Evolutionary conservation across 2,888 invertebrate species (phyloP).

Genomic region (Synanthedon formicaeformis): DNA sequence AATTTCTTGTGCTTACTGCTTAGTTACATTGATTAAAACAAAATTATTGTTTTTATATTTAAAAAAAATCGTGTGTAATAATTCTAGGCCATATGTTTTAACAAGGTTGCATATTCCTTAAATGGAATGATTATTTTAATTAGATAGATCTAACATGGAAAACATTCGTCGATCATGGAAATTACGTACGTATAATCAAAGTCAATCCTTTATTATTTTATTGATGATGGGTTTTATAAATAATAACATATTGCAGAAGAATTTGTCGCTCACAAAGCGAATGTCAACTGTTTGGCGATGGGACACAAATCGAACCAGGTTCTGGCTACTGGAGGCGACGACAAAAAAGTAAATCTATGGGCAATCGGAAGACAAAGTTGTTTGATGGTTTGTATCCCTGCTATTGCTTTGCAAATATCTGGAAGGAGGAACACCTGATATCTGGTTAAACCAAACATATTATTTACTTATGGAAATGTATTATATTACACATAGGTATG

Average conservation of each 20-base stretch:
- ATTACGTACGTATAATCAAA: slow-evolving; percentile 75
- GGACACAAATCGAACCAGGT: slow-evolving; percentile 93
- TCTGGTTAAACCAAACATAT: no score
- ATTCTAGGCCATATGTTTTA: background rate
- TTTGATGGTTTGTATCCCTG: slow-evolving; percentile 80
- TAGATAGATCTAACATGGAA: slow-evolving; percentile 36
- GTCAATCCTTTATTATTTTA: background rate
- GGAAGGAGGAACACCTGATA: no score
- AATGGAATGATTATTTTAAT: slow-evolving; percentile 22
- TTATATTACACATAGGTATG: no score
- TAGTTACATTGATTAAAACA: no score
- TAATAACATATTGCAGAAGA: slow-evolving; percentile 74
- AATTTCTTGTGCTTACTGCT: no score
- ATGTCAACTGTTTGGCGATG: slow-evolving; percentile 89
- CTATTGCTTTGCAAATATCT: background rate
- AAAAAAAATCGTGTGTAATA: no score
- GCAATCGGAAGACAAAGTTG: slow-evolving; percentile 95
- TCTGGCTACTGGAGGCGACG: slow-evolving; percentile 94
- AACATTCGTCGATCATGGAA: slow-evolving; percentile 82
- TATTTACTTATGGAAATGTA: no score
- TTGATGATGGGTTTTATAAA: slow-evolving; percentile 5
- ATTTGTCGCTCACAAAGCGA: slow-evolving; percentile 87
- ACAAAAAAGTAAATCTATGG: slow-evolving; percentile 97
- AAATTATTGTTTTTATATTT: no score
- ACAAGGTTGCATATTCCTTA: slow-evolving; percentile 14